A percentile compares a stretch with the other conserved stretches of the same genome.
Conservation (phyloP, 53 echinoderm and acorn worm genomes). For the Paelopatides confundens region DNA sequence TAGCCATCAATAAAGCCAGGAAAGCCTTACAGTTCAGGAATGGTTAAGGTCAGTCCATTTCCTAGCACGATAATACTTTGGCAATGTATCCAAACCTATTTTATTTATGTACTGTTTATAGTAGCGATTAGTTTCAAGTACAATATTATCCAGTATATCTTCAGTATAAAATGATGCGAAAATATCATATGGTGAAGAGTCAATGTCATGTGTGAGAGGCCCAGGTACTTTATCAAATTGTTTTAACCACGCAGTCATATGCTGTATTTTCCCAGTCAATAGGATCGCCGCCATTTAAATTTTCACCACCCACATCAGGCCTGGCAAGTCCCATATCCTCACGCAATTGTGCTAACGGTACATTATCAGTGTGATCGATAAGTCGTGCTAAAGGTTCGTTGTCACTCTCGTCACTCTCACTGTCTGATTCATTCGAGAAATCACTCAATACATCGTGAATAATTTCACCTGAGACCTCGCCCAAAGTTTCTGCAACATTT, state of each 20-base stretch:
- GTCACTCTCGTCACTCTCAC: not conserved
- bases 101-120: not conserved
- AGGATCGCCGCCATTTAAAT: not conserved
- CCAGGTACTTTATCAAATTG: not conserved
- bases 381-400: not conserved
- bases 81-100: not conserved
- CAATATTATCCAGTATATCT: not conserved
- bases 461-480: no score
- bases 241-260: not conserved
- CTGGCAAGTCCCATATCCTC: not conserved
- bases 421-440: no score
- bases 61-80: not conserved
- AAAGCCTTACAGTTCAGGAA: no score
- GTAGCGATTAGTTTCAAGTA: constrained; percentile 23
- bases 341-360: no score
- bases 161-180: not conserved
- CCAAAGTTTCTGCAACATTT: no score
- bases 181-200: not conserved
- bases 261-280: not conserved
- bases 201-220: not conserved
- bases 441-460: no score
- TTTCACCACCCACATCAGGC: not conserved
- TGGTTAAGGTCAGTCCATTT: not conserved
- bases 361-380: not conserved
- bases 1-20: no score